Base-by-base conservation (phyloP, 2,113 vertebrate species). In the Corythaeola cristata region DNA sequence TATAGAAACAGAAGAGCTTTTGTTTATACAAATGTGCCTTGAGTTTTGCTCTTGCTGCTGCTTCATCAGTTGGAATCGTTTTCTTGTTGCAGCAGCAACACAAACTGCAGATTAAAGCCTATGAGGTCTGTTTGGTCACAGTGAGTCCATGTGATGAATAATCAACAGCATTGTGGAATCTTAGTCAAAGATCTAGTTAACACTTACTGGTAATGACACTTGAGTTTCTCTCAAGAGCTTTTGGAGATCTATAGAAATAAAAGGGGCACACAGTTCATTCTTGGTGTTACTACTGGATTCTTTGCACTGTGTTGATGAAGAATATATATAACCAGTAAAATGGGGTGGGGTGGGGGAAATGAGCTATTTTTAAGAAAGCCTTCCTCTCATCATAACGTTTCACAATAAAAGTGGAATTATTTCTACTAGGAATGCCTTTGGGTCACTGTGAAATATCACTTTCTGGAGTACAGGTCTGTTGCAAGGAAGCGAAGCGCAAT, bases 11-110 rank as follows among this genome's bases (percentile, higher is more conserved):
- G 75, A 92, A 71, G 71, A 90, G 64, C 72, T 94, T 96, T 78
- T 4, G 3, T 93, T 95, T 85, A 60, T 89, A 92, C 32, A 85
- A 28, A 87, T 0, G 86, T 97, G 84, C 96, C 95, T 97, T 95
- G 95, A 92, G 86, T 97, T 94, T 85, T 92, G 77, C 84, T 93
- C 64, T 92, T 78, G 64, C 83, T 96, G 82, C 76, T 89, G 73
- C 88, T 73, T 73, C 24, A 16, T 86, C 44, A 28, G 15, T 79
- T 93, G 69, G 50, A 81, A 86, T 88, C 69, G 41, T 72, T 93
- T 56, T 77, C 93, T 74, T 69, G 30, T 39, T 87, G 79, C 76
- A 93, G 85, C 35, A 64, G 71, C 71, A 81, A n/a, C 69, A 68
- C 39, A 49, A 39, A 37, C 73, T 87, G 83, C 80, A 87, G 53